Evolutionary conservation across 2,113 vertebrate species (phyloP).

Genomic region (Pelecanus crispus): DNA sequence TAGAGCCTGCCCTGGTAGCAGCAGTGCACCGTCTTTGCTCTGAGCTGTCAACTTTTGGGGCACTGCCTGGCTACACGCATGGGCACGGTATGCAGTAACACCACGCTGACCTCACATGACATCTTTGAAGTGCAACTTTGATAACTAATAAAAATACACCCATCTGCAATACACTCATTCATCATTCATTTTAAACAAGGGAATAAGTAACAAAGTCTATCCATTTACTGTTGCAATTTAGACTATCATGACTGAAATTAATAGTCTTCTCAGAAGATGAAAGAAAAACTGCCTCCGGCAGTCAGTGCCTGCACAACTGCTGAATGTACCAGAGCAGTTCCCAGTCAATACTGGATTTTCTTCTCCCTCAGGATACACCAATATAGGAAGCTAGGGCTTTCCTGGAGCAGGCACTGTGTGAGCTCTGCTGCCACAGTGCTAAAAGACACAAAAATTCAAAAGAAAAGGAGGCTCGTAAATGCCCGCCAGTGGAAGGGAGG

Average conservation of each 20-base stretch:
- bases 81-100: not conserved
- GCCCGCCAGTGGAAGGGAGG: not conserved
- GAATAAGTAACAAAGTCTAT: not conserved
- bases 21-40: not conserved
- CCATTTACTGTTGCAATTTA: not conserved
- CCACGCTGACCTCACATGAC: not conserved
- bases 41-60: not conserved
- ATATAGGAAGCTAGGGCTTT: not conserved
- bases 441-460: not conserved
- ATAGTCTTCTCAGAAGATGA: not conserved
- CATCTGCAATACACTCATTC: not conserved
- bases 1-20: not conserved
- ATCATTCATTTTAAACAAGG: not conserved
- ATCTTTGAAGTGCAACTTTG: not conserved
- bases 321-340: not conserved
- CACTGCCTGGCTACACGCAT: not conserved
- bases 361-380: not conserved
- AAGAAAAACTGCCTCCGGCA: not conserved
- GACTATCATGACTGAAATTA: not conserved
- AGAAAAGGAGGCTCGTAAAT: not conserved
- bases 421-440: not conserved
- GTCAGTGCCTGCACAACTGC: not conserved
- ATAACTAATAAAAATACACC: not conserved
- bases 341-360: not conserved
- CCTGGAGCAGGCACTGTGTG: accelerated